phyloP scores from a whole-genome alignment of 2,888 invertebrate genomes.

The Diogma glabrata region DNA sequence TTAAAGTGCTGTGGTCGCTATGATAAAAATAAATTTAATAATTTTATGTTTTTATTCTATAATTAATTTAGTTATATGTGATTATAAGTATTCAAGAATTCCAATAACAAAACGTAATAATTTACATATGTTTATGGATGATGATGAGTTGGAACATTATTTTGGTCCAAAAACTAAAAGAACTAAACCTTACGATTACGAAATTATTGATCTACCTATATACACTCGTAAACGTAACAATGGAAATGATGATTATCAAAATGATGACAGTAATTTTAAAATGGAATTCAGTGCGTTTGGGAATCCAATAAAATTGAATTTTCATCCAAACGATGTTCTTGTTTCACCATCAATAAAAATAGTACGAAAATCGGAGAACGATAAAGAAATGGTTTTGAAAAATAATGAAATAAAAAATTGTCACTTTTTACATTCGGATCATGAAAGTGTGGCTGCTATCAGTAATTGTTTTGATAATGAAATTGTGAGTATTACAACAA shows the following conservation, averaged over 20 bases:
- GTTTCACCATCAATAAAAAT: conserved; percentile 49
- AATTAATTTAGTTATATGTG: not conserved
- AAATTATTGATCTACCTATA: not conserved
- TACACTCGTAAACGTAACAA: not conserved
- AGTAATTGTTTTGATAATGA: conserved; percentile 51
- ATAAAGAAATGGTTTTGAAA: conserved; percentile 30
- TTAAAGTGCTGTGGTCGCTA: no score
- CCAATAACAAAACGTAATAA: not conserved
- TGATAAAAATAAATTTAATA: no score
- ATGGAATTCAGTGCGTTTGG: conserved; percentile 16
- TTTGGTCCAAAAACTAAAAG: not conserved
- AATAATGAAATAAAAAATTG: conserved; percentile 40
- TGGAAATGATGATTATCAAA: not conserved
- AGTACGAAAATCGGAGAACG: conserved; percentile 38
- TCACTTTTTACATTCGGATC: conserved; percentile 52
- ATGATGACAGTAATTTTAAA: not conserved
- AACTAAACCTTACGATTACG: not conserved
- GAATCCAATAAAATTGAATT: conserved; percentile 47
- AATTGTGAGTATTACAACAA: conserved; percentile 44
- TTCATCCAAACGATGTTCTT: conserved; percentile 50
- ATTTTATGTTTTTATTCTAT: no score
- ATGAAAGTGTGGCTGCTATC: conserved; percentile 49
- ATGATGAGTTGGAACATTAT: conserved; percentile 4
- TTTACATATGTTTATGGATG: conserved; percentile 8
- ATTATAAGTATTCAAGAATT: not conserved